A percentile compares a stretch with the other conserved stretches of the same genome.
These are phyloP conservation scores for Hermetia illucens DNA, from an alignment of 1,140 invertebrate species.

Conservation along the genomic window DNA sequence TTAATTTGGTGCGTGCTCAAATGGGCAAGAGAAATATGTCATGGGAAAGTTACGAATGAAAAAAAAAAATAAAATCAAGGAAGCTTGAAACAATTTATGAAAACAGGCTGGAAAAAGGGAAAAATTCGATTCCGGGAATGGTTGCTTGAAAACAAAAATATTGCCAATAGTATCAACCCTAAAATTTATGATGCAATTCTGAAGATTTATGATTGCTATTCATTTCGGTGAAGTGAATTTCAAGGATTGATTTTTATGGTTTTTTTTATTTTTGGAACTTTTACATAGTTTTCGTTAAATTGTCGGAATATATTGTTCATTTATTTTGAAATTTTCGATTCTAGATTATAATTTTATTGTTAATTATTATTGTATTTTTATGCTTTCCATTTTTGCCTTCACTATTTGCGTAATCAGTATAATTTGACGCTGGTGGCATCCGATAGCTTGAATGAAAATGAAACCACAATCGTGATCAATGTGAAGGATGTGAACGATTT, in stretches of 20 bases:
- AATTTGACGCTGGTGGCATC: conserved; percentile 74
- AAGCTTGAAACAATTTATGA: too few relatives aligned
- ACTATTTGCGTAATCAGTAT: conserved; percentile 42
- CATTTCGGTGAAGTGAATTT: not conserved
- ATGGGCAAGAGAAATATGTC: too few relatives aligned
- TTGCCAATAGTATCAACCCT: too few relatives aligned
- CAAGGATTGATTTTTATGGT: not conserved
- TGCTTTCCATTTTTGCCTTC: not conserved
- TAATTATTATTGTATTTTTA: not conserved
- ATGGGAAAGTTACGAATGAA: too few relatives aligned
- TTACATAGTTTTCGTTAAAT: not conserved
- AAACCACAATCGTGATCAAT: conserved; percentile 59
- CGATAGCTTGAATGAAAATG: conserved; percentile 72
- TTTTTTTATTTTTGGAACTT: conserved; percentile 1
- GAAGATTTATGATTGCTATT: not conserved
- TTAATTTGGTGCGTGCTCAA: too few relatives aligned
- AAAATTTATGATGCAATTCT: not conserved
- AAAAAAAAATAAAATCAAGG: too few relatives aligned
- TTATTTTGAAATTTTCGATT: not conserved
- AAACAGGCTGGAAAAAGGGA: too few relatives aligned
- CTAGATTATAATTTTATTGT: not conserved
- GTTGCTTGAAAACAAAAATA: too few relatives aligned
- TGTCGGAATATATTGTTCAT: not conserved
- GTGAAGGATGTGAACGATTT: conserved; percentile 71
- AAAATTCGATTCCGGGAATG: too few relatives aligned